Conservation (phyloP, 2,888 invertebrate species). For the Phanerotoma sp. region DNA sequence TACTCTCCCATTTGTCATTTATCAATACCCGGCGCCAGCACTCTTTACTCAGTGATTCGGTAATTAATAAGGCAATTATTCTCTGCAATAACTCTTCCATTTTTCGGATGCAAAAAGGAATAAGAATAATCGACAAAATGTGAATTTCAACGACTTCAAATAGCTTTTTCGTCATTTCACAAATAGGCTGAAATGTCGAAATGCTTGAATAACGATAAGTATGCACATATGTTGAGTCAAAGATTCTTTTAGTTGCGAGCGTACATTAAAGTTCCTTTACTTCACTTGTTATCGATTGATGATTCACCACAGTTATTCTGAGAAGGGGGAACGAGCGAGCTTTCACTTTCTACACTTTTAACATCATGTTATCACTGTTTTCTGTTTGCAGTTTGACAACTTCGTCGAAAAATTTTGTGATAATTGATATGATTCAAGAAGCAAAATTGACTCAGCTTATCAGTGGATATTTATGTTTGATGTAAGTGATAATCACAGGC, state of each 20-base stretch:
- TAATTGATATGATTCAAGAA: constrained; percentile 11
- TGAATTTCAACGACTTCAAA: constrained; percentile 13
- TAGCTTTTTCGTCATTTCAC: constrained; percentile 2
- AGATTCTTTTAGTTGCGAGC: background rate
- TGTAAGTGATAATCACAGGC: too few species aligned
- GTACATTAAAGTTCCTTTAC: background rate
- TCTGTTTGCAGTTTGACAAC: background rate
- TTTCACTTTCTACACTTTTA: background rate
- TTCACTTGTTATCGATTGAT: constrained; percentile 7
- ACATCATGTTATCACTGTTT: constrained; percentile 1
- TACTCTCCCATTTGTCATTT: too few species aligned
- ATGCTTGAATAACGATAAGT: constrained; percentile 14
- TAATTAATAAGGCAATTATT: too few species aligned
- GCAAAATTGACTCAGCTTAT: constrained; percentile 1
- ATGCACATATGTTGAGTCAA: background rate
- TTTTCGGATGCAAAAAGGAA: constrained; percentile 15
- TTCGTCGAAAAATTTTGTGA: constrained; percentile 13
- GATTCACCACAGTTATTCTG: constrained; percentile 7
- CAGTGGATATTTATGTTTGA: too few species aligned
- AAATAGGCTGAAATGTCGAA: constrained; percentile 4
- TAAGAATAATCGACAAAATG: background rate
- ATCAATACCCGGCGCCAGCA: too few species aligned
- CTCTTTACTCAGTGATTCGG: too few species aligned
- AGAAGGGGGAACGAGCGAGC: background rate
- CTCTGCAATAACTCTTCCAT: constrained; percentile 13